Base-by-base conservation (phyloP, 2,113 vertebrate species). In the Taurulus bubalis region DNA sequence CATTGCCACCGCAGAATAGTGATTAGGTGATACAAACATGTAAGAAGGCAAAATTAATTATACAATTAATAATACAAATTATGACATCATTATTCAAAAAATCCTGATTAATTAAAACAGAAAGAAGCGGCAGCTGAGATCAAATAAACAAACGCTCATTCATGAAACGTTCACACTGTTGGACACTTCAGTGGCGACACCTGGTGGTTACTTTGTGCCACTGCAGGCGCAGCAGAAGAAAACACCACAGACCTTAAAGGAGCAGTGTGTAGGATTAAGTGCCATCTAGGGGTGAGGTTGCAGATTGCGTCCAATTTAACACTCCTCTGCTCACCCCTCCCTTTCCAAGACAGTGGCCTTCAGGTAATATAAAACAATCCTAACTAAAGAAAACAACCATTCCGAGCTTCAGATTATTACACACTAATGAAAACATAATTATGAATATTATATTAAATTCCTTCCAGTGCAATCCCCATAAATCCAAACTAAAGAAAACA, bases 141-240 rank as follows among this genome's bases (percentile, higher is more conserved):
- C 0, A 22, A 30, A 75, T 6, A n/a, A 42, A 59, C 2, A 10
- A 66, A 49, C 36, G 20, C 5, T 12, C 4, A 36, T n/a, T 1
- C 6, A 3, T 24, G 16, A 59, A 22, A 14, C 3, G 6, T 71
- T 65, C 38, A 51, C 15, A 22, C 34, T n/a, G 56, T 65, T 60
- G 30, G 26, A 0, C 32, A 62, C 47, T n/a, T 79, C 51, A 63
- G 20, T 77, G 59, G 79, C 59, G 92, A 91, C 89, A 91, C 34
- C 92, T 60, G 79, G 90, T 90, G 92, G 90, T 74, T 24, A 53
- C 9, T 79, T 40, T n/a, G 15, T 22, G 51, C 12, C 15, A 30
- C 55, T 32, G 2, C 60, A 72, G 36, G 8, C 47, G 56, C 53
- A 62, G 71, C 47, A 24, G 65, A 32, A 49, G 67, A 40, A 75